Conservation (phyloP, 2,888 invertebrate species). For the Agapetus fuscipes region DNA sequence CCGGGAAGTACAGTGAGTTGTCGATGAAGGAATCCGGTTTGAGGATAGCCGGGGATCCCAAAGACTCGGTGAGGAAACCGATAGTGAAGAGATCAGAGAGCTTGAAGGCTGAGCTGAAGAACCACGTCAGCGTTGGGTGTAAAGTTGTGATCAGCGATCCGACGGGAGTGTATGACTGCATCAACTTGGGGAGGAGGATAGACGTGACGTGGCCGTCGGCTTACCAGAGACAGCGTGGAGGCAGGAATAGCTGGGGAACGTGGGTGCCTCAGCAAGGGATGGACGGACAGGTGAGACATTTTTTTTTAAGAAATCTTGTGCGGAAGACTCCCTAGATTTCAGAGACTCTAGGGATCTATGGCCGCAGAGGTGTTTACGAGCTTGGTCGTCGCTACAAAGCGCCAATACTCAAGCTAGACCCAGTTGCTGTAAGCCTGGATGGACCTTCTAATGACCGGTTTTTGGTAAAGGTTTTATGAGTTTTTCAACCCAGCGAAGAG, state of each 20-base stretch:
- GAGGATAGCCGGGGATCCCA: conserved; percentile 19
- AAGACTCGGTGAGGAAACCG: conserved; percentile 16
- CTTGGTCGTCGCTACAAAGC: no score
- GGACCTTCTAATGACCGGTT: no score
- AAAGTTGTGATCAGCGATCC: conserved; percentile 41
- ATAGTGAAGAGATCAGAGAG: conserved; percentile 38
- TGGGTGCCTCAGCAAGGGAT: conserved; percentile 88
- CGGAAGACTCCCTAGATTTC: no score
- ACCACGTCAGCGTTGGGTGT: conserved; percentile 38
- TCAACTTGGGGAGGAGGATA: conserved; percentile 81
- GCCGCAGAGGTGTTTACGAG: no score
- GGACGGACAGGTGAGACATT: conserved; percentile 73
- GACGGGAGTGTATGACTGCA: conserved; percentile 73
- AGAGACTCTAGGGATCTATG: no score
- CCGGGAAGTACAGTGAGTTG: conserved; percentile 40
- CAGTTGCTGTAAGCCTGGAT: no score
- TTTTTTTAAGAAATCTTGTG: no score
- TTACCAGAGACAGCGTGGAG: conserved; percentile 76
- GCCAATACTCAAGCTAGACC: no score
- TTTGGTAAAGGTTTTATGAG: no score
- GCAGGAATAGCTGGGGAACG: conserved; percentile 75
- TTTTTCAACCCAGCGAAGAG: no score
- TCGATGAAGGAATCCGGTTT: conserved; percentile 32
- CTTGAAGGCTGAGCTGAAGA: conserved; percentile 33
- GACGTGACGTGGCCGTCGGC: conserved; percentile 96